phyloP scores from a whole-genome alignment of 2,113 vertebrate genomes.

The Orycteropus afer region DNA sequence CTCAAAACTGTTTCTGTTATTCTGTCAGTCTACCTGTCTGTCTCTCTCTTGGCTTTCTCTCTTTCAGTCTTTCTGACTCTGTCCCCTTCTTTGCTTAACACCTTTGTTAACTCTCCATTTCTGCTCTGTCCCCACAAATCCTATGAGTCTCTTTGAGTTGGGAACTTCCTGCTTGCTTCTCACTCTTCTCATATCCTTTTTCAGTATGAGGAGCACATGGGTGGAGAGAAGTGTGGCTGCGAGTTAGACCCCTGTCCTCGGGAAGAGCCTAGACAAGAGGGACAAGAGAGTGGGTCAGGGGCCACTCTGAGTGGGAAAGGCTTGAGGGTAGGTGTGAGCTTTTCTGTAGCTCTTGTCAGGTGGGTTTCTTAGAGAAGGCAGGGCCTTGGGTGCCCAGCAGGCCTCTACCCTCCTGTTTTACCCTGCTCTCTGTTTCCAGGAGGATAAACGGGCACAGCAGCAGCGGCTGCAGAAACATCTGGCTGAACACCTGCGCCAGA shows the following conservation, averaged over 20 bases:
- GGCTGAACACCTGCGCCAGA: slow-evolving; percentile 89
- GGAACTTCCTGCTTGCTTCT: not conserved
- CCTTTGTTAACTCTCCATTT: not conserved
- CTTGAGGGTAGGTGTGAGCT: not conserved
- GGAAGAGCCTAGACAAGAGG: not conserved
- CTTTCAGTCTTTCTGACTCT: not conserved
- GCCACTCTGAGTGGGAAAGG: not conserved
- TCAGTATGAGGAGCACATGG: not conserved
- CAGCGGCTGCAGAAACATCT: slow-evolving; percentile 89
- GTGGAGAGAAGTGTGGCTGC: not conserved
- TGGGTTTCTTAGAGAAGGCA: not conserved
- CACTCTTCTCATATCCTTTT: not conserved
- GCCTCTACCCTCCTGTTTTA: not conserved
- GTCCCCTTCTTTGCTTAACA: not conserved
- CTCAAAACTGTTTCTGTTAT: not conserved
- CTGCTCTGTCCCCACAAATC: not conserved
- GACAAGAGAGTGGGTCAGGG: not conserved
- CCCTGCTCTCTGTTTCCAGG: slow-evolving; percentile 81
- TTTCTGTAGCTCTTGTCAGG: not conserved
- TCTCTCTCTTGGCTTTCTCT: not conserved
- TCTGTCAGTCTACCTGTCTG: too few species aligned
- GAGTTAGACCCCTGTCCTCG: not conserved
- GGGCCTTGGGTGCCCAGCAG: not conserved
- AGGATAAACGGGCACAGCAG: slow-evolving; percentile 87
- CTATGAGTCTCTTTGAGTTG: not conserved